Base-by-base conservation (phyloP, 2,113 vertebrate species). In the Tetraodon nigroviridis region DNA sequence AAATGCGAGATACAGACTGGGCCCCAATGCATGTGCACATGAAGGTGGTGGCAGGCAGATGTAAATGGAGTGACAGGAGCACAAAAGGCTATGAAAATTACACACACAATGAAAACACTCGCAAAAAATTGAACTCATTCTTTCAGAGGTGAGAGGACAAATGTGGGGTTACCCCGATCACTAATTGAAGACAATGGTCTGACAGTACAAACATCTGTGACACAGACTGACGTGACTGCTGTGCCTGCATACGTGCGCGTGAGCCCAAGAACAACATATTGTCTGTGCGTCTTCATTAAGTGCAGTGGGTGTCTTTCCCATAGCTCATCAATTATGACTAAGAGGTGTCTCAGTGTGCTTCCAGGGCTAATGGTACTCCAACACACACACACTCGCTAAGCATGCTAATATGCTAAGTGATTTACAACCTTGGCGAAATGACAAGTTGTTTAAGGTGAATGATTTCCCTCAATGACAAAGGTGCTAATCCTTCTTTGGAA, bases 401-500 rank as follows among this genome's bases (percentile, higher is more conserved):
- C 70, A 73, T 71, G 69, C 71, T 73, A 81, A 80, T 79, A 75
- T 21, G 55, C 67, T 22, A 52, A 73, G 63, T 71, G 61, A 79
- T 86, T 79, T 81, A 84, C 73, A 67, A 82, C 71, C 71, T 67
- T 76, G 73, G 84, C 56, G 1, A 77, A 76, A 73, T 77, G 77
- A 84, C 67, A 67, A 79, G 58, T 80, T 79, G 68, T 72, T 79
- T 74, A 80, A 71, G 58, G 65, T 62, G 61, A 82, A 76, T 80
- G 69, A 75, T 80, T 83, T 80, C 61, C 65, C 55, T 71, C 57
- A 64, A n/a, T 63, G 76, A 80, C 77, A 77, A 77, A 80, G 61
- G 79, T 72, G 64, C 71, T 70, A 82, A 84, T 86, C 78, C 80
- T 61, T 79, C 82, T 70, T 81, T 69, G 63, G 67, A 80, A 70